Percentiles rank a stretch among this genome's conserved stretches.
These are phyloP conservation scores for Cephus cinctus DNA, from an alignment of 1,140 invertebrate species.

Conservation along the genomic window DNA sequence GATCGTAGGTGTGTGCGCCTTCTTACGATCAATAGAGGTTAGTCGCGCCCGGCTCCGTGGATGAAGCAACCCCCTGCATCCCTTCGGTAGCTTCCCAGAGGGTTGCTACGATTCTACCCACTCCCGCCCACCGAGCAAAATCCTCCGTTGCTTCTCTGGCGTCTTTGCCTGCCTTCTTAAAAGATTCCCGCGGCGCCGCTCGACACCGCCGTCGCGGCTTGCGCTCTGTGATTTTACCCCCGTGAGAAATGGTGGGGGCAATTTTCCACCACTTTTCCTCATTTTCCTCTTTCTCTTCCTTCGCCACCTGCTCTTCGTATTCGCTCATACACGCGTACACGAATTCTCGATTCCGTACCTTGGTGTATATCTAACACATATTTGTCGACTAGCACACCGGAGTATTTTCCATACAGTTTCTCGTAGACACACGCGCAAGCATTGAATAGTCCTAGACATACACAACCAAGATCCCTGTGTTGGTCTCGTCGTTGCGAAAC, in stretches of 20 bases:
- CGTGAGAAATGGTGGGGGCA: constrained; percentile 13
- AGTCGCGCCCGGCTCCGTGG: constrained; percentile 43
- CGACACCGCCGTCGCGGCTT: neutral
- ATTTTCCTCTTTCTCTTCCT: constrained; percentile 4
- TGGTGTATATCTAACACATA: too few relatives aligned
- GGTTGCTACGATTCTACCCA: neutral
- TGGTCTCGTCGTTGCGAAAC: too few relatives aligned
- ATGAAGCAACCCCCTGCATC: constrained; percentile 29
- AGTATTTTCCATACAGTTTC: too few relatives aligned
- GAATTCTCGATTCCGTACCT: constrained; percentile 12
- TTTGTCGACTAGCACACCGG: too few relatives aligned
- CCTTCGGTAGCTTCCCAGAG: constrained; percentile 9
- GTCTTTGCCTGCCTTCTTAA: neutral
- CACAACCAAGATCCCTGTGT: too few relatives aligned
- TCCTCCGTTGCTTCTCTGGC: constrained; percentile 13
- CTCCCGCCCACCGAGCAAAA: constrained; percentile 25
- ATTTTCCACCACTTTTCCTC: constrained; percentile 22
- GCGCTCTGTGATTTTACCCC: neutral
- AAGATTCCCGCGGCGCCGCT: neutral
- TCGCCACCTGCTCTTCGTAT: neutral
- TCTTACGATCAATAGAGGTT: constrained; percentile 48
- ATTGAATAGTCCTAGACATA: too few relatives aligned
- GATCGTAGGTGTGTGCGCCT: constrained; percentile 41
- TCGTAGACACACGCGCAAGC: too few relatives aligned
- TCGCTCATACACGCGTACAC: constrained; percentile 21